A percentile compares a stretch with the other conserved stretches of the same genome.
Evolutionary conservation across 2,113 vertebrate species (phyloP).

Genomic region (Crocuta crocuta): DNA sequence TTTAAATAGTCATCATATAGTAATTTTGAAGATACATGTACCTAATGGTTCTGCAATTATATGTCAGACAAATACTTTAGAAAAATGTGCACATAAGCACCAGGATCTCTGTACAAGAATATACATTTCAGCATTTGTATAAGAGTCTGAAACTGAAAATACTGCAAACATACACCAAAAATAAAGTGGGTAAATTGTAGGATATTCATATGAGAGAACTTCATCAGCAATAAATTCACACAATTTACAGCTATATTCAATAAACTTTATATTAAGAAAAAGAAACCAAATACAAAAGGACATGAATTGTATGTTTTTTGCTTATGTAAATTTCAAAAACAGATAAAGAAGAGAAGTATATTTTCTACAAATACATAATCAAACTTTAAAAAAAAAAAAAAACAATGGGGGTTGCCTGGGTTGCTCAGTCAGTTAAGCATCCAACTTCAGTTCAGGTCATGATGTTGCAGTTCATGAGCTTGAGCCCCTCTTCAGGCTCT

Average conservation of each 20-base stretch:
- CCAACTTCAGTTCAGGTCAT: too few species aligned
- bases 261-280: background rate
- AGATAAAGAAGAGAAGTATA: background rate
- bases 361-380: background rate
- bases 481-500: too few species aligned
- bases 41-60: background rate
- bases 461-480: too few species aligned
- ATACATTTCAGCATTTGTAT: background rate
- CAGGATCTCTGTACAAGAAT: background rate
- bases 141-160: background rate
- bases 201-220: background rate
- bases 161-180: background rate
- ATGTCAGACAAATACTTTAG: background rate
- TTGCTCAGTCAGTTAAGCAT: too few species aligned
- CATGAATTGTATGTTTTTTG: background rate
- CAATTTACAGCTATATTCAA: background rate
- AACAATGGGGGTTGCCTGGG: too few species aligned
- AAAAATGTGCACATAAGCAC: background rate
- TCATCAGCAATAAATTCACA: background rate
- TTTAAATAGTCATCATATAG: background rate
- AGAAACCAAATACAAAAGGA: slow-evolving; percentile 8
- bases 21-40: background rate
- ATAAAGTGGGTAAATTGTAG: background rate
- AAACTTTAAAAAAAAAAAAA: background rate
- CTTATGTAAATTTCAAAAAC: background rate